These are phyloP conservation scores for Cataglyphis livida DNA, from an alignment of 2,888 invertebrate genomes.

Conservation along the genomic window DNA sequence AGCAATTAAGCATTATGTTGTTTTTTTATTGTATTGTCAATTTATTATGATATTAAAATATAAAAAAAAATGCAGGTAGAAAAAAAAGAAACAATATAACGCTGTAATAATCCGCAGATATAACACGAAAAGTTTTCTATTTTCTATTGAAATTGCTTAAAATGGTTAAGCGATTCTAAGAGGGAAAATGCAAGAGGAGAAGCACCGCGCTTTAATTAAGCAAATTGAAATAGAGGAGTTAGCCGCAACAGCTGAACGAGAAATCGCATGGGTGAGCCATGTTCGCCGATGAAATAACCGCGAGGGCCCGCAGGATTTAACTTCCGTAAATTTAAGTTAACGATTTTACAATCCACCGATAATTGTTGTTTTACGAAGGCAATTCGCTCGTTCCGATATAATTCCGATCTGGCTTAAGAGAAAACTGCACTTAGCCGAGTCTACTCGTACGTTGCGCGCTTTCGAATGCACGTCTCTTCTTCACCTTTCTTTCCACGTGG, in stretches of 20 bases:
- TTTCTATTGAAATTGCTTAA: constrained; percentile 3
- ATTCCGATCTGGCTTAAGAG: constrained; percentile 42
- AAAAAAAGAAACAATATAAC: not conserved
- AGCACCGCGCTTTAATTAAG: constrained; percentile 64
- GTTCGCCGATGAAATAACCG: constrained; percentile 65
- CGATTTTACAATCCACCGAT: constrained; percentile 63
- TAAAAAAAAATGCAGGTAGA: not conserved
- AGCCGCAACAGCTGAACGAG: not conserved
- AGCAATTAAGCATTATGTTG: not conserved
- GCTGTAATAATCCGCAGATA: constrained; percentile 13
- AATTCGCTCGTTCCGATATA: constrained; percentile 50
- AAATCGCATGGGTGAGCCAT: constrained; percentile 32
- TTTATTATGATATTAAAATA: not conserved
- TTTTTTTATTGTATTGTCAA: too few relatives aligned
- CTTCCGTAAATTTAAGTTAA: constrained; percentile 20
- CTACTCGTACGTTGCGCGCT: not conserved
- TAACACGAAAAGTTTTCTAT: constrained; percentile 13
- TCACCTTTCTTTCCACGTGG: not conserved
- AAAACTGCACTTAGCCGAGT: constrained; percentile 55
- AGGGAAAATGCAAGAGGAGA: not conserved
- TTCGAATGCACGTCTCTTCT: not conserved
- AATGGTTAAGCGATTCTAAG: constrained; percentile 10
- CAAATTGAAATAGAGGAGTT: constrained; percentile 69
- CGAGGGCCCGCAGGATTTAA: constrained; percentile 53
- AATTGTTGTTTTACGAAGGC: constrained; percentile 71